Conservation (phyloP, 2,888 invertebrate genomes). For the Prosapia bicincta region DNA sequence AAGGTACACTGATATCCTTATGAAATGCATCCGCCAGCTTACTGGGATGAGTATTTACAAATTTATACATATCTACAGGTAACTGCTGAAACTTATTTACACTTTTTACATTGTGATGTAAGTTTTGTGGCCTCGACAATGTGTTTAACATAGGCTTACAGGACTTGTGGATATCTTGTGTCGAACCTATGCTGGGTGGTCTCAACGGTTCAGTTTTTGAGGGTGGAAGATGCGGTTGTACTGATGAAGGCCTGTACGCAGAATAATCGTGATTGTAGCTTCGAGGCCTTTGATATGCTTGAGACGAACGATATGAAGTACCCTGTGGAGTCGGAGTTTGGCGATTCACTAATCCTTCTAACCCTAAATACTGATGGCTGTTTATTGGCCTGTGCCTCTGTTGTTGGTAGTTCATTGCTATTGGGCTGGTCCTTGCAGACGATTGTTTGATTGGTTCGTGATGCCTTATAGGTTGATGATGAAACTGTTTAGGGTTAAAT, state of each 20-base stretch:
- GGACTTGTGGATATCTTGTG: not conserved
- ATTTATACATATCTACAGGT: not conserved
- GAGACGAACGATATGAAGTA: not conserved
- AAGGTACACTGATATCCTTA: not conserved
- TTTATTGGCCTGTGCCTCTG: conserved; percentile 45
- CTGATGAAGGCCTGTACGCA: not conserved
- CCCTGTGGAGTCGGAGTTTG: not conserved
- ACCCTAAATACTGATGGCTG: not conserved
- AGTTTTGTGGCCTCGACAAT: not conserved
- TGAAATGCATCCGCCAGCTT: not conserved
- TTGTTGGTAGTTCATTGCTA: conserved; percentile 50
- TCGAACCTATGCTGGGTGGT: not conserved
- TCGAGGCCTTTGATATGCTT: not conserved
- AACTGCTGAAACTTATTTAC: not conserved
- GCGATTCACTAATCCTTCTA: not conserved
- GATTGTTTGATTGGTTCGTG: conserved; percentile 43
- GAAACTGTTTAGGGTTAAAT: conserved; percentile 16
- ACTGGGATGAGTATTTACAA: not conserved
- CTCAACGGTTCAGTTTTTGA: not conserved
- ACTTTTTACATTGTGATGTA: not conserved
- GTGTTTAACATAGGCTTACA: not conserved
- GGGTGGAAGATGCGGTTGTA: not conserved
- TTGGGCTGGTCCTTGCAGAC: conserved; percentile 53
- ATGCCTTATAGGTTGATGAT: not conserved
- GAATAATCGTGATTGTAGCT: not conserved